Base-by-base conservation (phyloP, 2,888 invertebrate species). In the Caradrina kadenii region DNA sequence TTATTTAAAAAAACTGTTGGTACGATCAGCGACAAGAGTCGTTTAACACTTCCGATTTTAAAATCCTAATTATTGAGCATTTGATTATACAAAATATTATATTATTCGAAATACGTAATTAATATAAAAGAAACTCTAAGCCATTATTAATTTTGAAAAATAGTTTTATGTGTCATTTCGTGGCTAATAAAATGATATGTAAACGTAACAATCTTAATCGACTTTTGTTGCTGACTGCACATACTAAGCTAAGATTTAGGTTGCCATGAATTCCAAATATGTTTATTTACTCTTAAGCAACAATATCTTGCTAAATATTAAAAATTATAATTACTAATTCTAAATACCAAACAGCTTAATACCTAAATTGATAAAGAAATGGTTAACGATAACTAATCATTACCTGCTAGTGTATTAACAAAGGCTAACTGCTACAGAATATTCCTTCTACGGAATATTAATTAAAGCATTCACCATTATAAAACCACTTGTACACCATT, bases 401-500 rank as follows among this genome's bases (percentile, higher is more conserved):
- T 26, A 53, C 8, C 2, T 31, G 22, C 10, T 17, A 10, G 15
- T 10, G n/a, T 35, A 22, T 15, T 10, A n/a, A 49, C 2, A 19
- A 56, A 39, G 11, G 52, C 26, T 76, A 59, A 21, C 7, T 54
- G 58, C 19, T 76, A 49, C 19, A 35, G 7, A 22, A 54, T 39
- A 67, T 72, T 48, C 2, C n/a, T 48, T 39, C 17, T 19, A 50
- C n/a, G 45, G 50, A 56, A 69, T 55, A 73, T 56, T 56, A 62
- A 77, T 77, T 77, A 77, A 70, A 77, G 71, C 73, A 77, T 70
- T 70, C 50, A 70, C 48, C 61, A 62, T 48, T 13, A 52, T 26
- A 60, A 67, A 61, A 3, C 5, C 19, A 39, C 19, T 26, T 75
- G 17, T 45, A 35, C 21, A 75, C 8, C 8, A 39, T 11, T 31